Evolutionary conservation across 2,113 vertebrate species (phyloP), one percentile per base, ranked within the genome.

Genomic region (Orthonyx spaldingii): DNA sequence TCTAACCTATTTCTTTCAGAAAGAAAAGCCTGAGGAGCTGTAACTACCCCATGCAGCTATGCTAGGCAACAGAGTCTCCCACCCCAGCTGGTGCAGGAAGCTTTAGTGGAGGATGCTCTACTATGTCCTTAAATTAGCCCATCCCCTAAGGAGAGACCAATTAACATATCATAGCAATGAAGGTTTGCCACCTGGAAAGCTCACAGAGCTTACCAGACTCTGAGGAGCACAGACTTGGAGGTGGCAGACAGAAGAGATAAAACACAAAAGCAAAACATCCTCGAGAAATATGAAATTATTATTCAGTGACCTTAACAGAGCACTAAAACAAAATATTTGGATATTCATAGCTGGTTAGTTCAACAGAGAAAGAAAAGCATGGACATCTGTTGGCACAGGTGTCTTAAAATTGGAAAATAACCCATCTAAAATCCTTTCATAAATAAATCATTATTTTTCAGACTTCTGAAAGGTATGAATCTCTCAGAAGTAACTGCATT

Each of bases 1-100:
- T 95, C 94, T 93, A 95, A 96, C 92, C 87, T 93, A 90, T 97
- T 93, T 91, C 83, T 95, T 94, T 93, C 90, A 95, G 92, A 97
- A 94, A 92, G 72, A 90, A 95, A 96, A 92, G 53, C 90, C 93
- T 94, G 93, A 95, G 74, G 87, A 96, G 92, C 88, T 96, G 83
- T 90, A 94, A 90, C 90, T 95, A 96, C 83, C 83, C 82, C 17
- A 6, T 74, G 44, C 82, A 95, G 91, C 65, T 91, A 30, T 63
- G 72, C 66, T 93, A 96, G 92, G 64, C 77, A 94, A 78, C 47
- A 0, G 1, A 91, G 72, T 92, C 95, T 96, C 94, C 89, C 93
- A 83, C 72, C 55, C 77, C 69, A 87, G 70, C 56, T 33, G 44
- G 77, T 92, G 55, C 76, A 87, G 63, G 70, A 69, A 94, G 70